Evolutionary conservation across 1,140 invertebrate species (phyloP).

Genomic region (fruit fly (Drosophila melanogaster)): Release_6_plus_ISO1_MT NT_037436.4:15197001-15197500

Average conservation of each 20-base stretch:
- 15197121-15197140: too few species aligned
- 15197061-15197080: too few species aligned
- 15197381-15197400: constrained; percentile 8
- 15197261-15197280: constrained; percentile 36
- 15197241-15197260: constrained; percentile 21
- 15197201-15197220: background rate
- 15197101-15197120: too few species aligned
- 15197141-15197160: too few species aligned
- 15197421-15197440: constrained; percentile 24
- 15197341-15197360: constrained; percentile 56
- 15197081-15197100: too few species aligned
- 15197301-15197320: constrained; percentile 56
- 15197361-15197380: constrained; percentile 46
- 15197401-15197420: constrained; percentile 21
- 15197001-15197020: too few species aligned
- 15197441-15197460: constrained; percentile 49
- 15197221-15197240: constrained; percentile 9
- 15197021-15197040: too few species aligned
- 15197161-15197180: too few species aligned
- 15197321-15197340: constrained; percentile 57
- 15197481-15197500: constrained; percentile 81
- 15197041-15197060: too few species aligned
- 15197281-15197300: constrained; percentile 48
- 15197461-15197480: constrained; percentile 55
- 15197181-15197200: too few species aligned